Evolutionary conservation across 2,113 vertebrate genomes (phyloP).

Genomic region (Gila orcuttii): DNA sequence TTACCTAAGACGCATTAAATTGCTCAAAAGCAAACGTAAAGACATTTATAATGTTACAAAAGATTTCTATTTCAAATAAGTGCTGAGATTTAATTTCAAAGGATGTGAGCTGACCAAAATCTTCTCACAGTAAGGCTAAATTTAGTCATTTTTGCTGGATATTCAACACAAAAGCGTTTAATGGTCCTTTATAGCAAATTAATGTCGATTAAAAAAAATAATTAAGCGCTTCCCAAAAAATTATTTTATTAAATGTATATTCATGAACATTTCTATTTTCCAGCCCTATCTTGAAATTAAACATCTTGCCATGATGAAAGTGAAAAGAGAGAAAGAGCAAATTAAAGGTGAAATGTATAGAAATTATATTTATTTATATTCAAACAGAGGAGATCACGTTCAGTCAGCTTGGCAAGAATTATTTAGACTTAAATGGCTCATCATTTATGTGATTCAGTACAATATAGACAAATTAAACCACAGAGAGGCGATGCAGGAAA

Average conservation of each 20-base stretch:
- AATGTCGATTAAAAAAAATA: too few relatives aligned
- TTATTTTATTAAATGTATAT: background rate
- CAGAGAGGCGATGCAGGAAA: background rate
- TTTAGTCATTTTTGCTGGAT: background rate
- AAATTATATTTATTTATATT: background rate
- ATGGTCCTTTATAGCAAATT: too few relatives aligned
- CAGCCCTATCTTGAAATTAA: background rate
- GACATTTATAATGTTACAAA: too few relatives aligned
- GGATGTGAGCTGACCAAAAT: background rate
- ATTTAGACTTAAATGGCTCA: background rate
- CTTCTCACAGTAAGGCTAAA: background rate
- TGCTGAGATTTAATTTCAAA: background rate
- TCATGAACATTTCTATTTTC: background rate
- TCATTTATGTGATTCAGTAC: background rate
- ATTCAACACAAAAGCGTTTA: background rate
- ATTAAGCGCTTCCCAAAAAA: background rate
- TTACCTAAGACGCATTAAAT: too few relatives aligned
- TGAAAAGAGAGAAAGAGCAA: background rate
- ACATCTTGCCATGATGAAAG: background rate
- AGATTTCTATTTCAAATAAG: background rate
- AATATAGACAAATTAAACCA: conserved; percentile 13
- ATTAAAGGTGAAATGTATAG: background rate
- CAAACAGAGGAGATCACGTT: background rate
- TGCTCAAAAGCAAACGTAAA: too few relatives aligned
- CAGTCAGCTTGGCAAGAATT: background rate